Evolutionary conservation across 1,140 invertebrate species (phyloP).

Genomic region (Venustaconcha ellipsiformis): DNA sequence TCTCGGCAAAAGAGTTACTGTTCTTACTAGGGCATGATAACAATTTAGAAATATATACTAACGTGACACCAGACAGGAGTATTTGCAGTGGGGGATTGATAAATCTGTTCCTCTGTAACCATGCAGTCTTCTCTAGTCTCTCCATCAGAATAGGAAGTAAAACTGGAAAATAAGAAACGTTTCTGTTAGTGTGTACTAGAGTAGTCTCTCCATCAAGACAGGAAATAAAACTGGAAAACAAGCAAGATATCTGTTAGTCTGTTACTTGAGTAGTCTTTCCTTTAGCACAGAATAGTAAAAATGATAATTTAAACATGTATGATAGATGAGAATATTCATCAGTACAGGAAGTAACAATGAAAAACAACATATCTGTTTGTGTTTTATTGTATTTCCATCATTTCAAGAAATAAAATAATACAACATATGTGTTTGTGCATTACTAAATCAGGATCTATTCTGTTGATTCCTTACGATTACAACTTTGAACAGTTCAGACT

Average conservation of each 20-base stretch:
- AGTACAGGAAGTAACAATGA: constrained; percentile 7
- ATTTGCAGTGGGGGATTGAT: constrained; percentile 68
- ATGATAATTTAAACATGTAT: too few species aligned
- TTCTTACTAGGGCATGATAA: too few species aligned
- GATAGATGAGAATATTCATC: too few species aligned
- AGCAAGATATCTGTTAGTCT: too few species aligned
- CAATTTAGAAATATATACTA: constrained; percentile 37
- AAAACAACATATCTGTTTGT: background rate
- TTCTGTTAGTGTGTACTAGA: too few species aligned
- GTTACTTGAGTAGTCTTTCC: too few species aligned
- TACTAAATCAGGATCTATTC: background rate
- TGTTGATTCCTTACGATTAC: too few species aligned
- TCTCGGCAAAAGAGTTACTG: too few species aligned
- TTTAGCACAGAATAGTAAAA: too few species aligned
- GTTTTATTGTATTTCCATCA: background rate
- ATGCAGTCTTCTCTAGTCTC: constrained; percentile 69
- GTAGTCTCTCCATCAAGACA: too few species aligned
- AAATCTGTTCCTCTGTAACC: constrained; percentile 75
- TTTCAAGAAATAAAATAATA: background rate
- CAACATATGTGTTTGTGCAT: background rate
- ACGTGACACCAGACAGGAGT: constrained; percentile 69
- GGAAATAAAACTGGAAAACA: too few species aligned
- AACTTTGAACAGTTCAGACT: too few species aligned
- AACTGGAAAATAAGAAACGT: constrained; percentile 42
- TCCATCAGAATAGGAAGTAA: constrained; percentile 69